Conservation (phyloP, 1,140 invertebrate genomes). For the Brachionus angularis region DNA sequence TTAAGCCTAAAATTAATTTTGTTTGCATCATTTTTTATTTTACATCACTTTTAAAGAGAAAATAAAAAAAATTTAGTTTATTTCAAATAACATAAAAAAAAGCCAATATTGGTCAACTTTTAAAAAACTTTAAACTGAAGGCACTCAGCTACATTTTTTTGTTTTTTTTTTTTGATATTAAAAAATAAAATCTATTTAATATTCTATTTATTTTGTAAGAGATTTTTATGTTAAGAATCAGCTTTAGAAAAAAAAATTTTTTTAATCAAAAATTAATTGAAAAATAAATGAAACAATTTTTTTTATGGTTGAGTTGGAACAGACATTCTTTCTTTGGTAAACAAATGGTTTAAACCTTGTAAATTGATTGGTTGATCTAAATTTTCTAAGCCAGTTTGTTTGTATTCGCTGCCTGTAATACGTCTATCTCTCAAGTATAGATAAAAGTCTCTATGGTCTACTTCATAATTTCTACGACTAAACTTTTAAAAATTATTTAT, state of each 20-base stretch:
- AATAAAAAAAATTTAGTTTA: neutral
- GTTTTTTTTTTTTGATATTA: conserved; percentile 6
- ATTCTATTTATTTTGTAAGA: conserved; percentile 2
- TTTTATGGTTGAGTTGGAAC: conserved; percentile 24
- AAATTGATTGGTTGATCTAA: conserved; percentile 31
- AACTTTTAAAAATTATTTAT: neutral
- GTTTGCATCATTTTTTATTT: conserved; percentile 3
- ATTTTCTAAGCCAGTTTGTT: conserved; percentile 32
- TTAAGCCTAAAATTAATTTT: neutral
- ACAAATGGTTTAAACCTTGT: conserved; percentile 19
- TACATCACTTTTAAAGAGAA: neutral
- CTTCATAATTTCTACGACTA: conserved; percentile 37
- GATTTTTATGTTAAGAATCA: no score
- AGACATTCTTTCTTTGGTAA: conserved; percentile 30
- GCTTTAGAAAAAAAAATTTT: no score
- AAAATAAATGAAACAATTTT: no score
- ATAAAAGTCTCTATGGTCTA: conserved; percentile 36
- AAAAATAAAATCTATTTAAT: neutral
- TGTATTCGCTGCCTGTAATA: conserved; percentile 38
- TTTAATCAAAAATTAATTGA: no score
- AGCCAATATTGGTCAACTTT: no score
- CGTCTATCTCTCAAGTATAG: conserved; percentile 38
- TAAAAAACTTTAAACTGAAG: no score
- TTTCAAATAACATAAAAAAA: no score
- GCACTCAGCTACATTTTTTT: no score